phyloP scores from a whole-genome alignment of 2,888 invertebrate genomes.

The Linyphia triangularis region DNA sequence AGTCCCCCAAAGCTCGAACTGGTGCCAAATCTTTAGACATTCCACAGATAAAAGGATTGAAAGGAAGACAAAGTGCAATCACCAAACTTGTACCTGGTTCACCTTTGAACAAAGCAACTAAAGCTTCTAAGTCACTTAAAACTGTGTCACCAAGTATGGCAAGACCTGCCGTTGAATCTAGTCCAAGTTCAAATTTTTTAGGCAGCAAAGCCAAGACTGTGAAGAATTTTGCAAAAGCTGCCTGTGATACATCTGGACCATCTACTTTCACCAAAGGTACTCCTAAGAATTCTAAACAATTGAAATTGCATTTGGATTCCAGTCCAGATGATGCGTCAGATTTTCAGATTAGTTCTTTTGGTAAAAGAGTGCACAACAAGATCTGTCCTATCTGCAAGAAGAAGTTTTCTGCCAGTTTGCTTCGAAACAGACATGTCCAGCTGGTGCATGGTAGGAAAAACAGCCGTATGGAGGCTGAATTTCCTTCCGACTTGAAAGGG shows the following conservation, averaged over 20 bases:
- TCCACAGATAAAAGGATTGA: background rate
- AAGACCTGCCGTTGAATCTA: background rate
- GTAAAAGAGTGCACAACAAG: background rate
- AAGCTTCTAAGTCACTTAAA: background rate
- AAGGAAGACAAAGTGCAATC: background rate
- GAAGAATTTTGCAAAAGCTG: background rate
- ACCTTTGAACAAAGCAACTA: background rate
- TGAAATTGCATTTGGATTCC: background rate
- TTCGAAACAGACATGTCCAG: constrained; percentile 36
- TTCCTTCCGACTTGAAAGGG: background rate
- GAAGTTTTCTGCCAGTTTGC: constrained; percentile 17
- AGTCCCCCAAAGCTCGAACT: background rate
- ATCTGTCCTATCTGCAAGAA: constrained; percentile 46
- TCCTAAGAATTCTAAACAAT: background rate
- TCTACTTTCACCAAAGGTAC: background rate
- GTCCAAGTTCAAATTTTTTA: background rate
- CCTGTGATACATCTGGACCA: constrained; percentile 12
- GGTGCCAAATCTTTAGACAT: background rate
- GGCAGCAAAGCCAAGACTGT: background rate
- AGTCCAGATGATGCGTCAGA: background rate
- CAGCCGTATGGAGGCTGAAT: background rate
- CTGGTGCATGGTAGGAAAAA: constrained; percentile 25
- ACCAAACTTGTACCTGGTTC: background rate
- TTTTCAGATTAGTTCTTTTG: background rate
- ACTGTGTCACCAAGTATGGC: background rate